Evolutionary conservation across 2,113 vertebrate species (phyloP), one percentile per base, ranked within the genome.

Genomic region (Lota lota): DNA sequence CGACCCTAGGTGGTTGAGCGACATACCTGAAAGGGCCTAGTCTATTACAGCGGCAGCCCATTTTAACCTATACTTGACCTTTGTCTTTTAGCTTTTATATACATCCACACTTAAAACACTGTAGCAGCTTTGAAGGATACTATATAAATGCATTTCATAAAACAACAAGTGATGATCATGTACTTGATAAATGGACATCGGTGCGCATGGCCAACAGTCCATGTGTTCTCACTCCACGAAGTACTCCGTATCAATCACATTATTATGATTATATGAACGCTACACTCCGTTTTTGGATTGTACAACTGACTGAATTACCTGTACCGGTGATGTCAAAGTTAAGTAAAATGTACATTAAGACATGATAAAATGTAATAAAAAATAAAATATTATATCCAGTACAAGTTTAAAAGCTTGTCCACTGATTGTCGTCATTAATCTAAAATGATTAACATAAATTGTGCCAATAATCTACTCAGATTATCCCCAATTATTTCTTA

Each of bases 401-500:
- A 22, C 53, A 71, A 67, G 63, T 18, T 69, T 56, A 70, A 66
- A 14, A 64, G 69, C 60, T 15, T 66, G 74, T 4, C 78, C 59
- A 79, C 19, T 75, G 78, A 86, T 83, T 85, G 82, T 82, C 76
- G 40, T 64, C 76, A 50, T 64, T 24, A 58, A 60, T 74, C 60
- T 63, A 74, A 14, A 60, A 75, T 68, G 73, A 69, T 68, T 67
- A 67, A 61, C 17, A 20, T 20, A 74, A 62, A 24, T 53, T 50
- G 50, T 60, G 57, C 56, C 53, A 66, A 69, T 63, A 17, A 22
- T 10, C 64, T 47, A 24, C 60, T 47, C 1, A 20, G 40, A 36
- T 28, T 22, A 18, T 7, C 36, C 36, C n/a, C 53, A 56, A 56
- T 17, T 18, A 56, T 56, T 56, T 56, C 10, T 7, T 3, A n/a